Evolutionary conservation across 2,113 vertebrate species (phyloP).

Genomic region (Pseudopodoces humilis): DNA sequence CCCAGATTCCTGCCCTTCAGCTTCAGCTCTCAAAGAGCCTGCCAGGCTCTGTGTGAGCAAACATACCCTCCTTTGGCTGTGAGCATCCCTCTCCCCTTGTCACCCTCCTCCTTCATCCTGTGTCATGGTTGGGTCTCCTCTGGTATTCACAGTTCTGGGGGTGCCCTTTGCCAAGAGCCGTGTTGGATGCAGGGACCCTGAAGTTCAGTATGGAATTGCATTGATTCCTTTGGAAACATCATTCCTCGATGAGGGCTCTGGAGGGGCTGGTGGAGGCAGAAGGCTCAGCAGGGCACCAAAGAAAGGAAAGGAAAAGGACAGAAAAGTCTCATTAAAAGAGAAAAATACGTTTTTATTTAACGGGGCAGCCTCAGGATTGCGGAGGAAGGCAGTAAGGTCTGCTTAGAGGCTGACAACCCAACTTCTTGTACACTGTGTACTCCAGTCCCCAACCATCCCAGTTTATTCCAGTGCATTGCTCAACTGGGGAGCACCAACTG

Average conservation of each 20-base stretch:
- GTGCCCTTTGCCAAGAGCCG: background rate
- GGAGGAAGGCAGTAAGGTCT: background rate
- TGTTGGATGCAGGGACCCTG: background rate
- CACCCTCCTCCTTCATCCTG: background rate
- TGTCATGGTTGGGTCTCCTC: background rate
- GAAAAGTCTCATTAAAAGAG: background rate
- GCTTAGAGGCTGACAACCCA: background rate
- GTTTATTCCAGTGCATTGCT: background rate
- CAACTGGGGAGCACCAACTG: background rate
- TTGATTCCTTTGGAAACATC: background rate
- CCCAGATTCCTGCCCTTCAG: background rate
- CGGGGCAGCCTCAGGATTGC: background rate
- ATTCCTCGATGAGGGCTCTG: background rate
- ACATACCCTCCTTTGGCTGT: background rate
- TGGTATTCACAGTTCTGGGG: rapidly evolving
- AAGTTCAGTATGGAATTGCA: background rate
- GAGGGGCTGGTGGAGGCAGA: background rate
- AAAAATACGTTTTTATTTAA: background rate
- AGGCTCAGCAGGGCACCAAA: background rate
- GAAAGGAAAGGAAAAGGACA: background rate
- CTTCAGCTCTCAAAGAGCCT: background rate
- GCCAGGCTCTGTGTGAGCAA: background rate
- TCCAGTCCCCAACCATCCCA: rapidly evolving
- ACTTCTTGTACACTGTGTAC: rapidly evolving
- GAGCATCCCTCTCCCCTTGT: background rate